Evolutionary conservation across 2,797 vertebrate genomes (phyloP).

Genomic region (Schizopygopsis malacanthus): DNA sequence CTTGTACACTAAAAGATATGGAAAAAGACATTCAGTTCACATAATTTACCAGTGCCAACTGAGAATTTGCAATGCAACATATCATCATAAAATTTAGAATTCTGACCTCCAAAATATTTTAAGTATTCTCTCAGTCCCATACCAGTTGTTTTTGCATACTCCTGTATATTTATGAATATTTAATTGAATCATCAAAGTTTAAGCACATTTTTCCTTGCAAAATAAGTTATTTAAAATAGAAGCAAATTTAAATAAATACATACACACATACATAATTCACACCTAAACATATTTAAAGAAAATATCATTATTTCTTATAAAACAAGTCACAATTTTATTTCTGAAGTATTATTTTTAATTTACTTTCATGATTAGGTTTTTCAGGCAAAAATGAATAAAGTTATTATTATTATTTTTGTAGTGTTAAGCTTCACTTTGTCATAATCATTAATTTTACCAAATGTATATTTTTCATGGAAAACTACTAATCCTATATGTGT

Average conservation of each 20-base stretch:
- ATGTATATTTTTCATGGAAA: no score
- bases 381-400: background rate
- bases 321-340: background rate
- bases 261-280: background rate
- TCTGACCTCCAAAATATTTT: background rate
- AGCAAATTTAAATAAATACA: background rate
- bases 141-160: background rate
- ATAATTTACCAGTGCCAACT: background rate
- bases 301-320: background rate
- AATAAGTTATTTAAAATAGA: no score
- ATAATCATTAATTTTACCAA: background rate
- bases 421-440: background rate
- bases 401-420: background rate
- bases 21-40: background rate
- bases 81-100: background rate
- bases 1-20: background rate
- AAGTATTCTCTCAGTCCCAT: background rate
- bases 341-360: background rate
- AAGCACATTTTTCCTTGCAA: background rate
- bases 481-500: background rate
- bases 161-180: background rate
- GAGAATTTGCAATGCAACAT: background rate
- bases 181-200: background rate
- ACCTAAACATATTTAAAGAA: background rate
- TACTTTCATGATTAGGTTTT: background rate